Base-by-base conservation (phyloP, 2,888 invertebrate species). In the Rhyacophila evoluta region DNA sequence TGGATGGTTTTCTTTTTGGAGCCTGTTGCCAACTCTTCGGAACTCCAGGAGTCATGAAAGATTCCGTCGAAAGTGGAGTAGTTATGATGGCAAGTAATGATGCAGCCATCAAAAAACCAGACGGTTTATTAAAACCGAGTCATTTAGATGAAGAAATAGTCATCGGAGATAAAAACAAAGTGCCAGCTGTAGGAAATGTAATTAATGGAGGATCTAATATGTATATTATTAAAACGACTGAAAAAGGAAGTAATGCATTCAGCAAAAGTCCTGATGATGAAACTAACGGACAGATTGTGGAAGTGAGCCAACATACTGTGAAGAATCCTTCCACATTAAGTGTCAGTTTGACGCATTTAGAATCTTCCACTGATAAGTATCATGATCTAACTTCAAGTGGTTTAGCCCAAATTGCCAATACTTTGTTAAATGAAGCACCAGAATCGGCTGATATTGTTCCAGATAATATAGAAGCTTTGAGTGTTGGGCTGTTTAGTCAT, bases 1-100 rank as follows among this genome's bases (percentile, higher is more conserved):
- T 97, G 94, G 97, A 97, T 84, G 96, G 97, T 0, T 96, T 96
- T 85, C 90, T 96, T n/a, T 97, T 97, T 84, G 97, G 97, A 1
- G 95, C 97, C 0, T 97, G 97, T 86, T 97, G 97, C 85, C 94
- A 95, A 84, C 90, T 96, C 28, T 92, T 92, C 83, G 87, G 87
- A 84, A 90, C 87, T 25, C 87, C 88, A 68, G 86, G 87, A 67
- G 86, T 78, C 12, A 75, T 81, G 28, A 73, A 77, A n/a, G 79
- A 78, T 39, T 38, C 73, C 3, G 79, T 79, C 1, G 79, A 81
- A 19, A 37, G 72, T 1, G 81, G 81, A 29, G 81, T 82, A 2
- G 81, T 82, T 1, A 68, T 80, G 70, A n/a, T 76, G 36, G 33
- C 39, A n/a, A 74, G 55, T 25, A 55, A 41, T 1, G 71, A 77